Conservation (phyloP, 2,113 vertebrate genomes). For the Halichoerus grypus region DNA sequence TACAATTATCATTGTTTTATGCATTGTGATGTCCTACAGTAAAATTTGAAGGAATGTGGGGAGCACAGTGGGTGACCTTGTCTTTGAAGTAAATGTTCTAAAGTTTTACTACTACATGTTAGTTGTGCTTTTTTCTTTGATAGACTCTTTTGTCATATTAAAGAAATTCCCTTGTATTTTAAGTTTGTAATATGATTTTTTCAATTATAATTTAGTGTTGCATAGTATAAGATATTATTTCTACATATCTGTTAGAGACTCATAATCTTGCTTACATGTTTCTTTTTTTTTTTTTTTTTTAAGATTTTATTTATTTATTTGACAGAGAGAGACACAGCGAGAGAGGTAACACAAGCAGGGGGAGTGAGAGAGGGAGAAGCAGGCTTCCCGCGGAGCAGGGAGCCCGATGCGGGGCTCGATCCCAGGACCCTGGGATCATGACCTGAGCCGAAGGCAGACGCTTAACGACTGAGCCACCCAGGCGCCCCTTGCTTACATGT, state of each 20-base stretch:
- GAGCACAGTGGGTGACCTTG: background rate
- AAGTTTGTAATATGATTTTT: background rate
- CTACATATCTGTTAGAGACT: background rate
- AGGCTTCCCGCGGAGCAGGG: too few relatives aligned
- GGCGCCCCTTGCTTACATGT: background rate
- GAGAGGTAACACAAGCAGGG: too few relatives aligned
- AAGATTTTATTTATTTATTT: too few relatives aligned
- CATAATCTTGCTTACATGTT: background rate
- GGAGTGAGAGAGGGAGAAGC: too few relatives aligned
- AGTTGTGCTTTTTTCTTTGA: background rate
- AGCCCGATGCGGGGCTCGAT: too few relatives aligned
- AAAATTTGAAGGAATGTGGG: background rate
- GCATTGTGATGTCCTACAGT: background rate
- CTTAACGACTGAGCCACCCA: too few relatives aligned
- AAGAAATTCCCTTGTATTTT: background rate
- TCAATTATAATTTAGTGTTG: background rate
- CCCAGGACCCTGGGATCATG: too few relatives aligned
- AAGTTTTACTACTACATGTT: background rate
- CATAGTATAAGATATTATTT: background rate
- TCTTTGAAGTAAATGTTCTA: background rate
- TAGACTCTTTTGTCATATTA: background rate
- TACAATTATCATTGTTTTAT: background rate
- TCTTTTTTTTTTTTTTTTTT: background rate
- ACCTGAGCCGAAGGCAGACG: too few relatives aligned
- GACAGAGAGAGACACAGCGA: too few relatives aligned